Conservation (phyloP, 2,797 vertebrate species). For the Malacoctenus gilli region DNA sequence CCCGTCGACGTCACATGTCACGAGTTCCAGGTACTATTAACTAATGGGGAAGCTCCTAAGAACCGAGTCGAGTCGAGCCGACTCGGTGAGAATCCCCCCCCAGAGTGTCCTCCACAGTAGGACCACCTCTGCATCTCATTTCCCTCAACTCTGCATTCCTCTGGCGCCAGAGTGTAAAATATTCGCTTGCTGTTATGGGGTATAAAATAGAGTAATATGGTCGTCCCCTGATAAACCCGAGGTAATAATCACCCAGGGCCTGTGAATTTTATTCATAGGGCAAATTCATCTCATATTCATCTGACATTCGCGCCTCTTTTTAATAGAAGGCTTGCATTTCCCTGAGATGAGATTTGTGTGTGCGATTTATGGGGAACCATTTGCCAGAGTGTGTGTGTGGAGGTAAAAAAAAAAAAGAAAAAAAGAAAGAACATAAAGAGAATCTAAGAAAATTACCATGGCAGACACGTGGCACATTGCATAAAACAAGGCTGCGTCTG, state of each 20-base stretch:
- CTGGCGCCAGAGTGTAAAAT: conserved; percentile 30
- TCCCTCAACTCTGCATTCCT: conserved; percentile 26
- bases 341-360: conserved; percentile 57
- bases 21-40: too few relatives aligned
- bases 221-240: conserved; percentile 58
- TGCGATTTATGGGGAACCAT: conserved; percentile 61
- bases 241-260: conserved; percentile 63
- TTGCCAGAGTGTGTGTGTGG: conserved; percentile 46
- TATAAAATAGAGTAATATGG: conserved; percentile 62
- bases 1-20: too few relatives aligned
- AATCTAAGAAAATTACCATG: conserved; percentile 39
- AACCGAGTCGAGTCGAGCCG: too few relatives aligned
- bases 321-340: conserved; percentile 66
- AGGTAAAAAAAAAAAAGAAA: conserved; percentile 1
- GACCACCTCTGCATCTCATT: neutral
- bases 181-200: conserved; percentile 35
- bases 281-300: conserved; percentile 68
- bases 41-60: too few relatives aligned
- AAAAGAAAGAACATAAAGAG: conserved; percentile 31
- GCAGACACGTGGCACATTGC: conserved; percentile 31
- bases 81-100: conserved; percentile 20
- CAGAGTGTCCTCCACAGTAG: conserved; percentile 17
- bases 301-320: conserved; percentile 55
- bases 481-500: conserved; percentile 26
- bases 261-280: conserved; percentile 66